A percentile compares a stretch with the other conserved stretches of the same genome.
These are phyloP conservation scores for Willisornis vidua DNA, from an alignment of 2,113 vertebrate species.

Conservation along the genomic window DNA sequence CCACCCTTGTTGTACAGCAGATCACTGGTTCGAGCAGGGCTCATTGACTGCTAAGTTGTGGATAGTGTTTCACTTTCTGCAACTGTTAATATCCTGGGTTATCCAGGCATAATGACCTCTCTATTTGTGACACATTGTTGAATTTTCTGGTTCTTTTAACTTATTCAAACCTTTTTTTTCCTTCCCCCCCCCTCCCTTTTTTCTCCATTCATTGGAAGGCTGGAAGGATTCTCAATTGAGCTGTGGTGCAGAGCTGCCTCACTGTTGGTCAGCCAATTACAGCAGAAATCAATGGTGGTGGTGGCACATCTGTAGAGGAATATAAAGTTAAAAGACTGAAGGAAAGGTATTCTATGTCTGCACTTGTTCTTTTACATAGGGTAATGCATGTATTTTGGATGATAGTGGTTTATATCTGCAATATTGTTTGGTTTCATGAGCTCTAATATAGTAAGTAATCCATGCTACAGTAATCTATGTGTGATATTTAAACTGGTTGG, in stretches of 20 bases:
- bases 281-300: not conserved
- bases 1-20: slow-evolving; percentile 77
- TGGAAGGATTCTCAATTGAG: slow-evolving; percentile 73
- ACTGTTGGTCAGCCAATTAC: slow-evolving; percentile 57
- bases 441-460: not conserved
- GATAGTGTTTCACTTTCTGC: slow-evolving; percentile 80
- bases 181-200: not conserved
- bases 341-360: slow-evolving; percentile 17
- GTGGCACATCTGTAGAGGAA: slow-evolving; percentile 2
- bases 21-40: slow-evolving; percentile 77
- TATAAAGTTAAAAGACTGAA: slow-evolving; percentile 1
- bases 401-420: not conserved
- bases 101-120: slow-evolving; percentile 85
- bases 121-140: slow-evolving; percentile 84
- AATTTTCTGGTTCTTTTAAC: slow-evolving; percentile 87
- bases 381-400: not conserved
- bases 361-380: not conserved
- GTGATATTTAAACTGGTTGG: not conserved
- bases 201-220: slow-evolving; percentile 65
- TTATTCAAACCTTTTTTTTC: slow-evolving; percentile 67
- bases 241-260: slow-evolving; percentile 55
- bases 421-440: not conserved
- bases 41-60: slow-evolving; percentile 80
- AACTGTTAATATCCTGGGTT: slow-evolving; percentile 80
- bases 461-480: not conserved